Percentiles rank a stretch among this genome's conserved stretches.
Conservation (phyloP, 2,888 invertebrate genomes). For the Himalopsyche kuldschensis region DNA sequence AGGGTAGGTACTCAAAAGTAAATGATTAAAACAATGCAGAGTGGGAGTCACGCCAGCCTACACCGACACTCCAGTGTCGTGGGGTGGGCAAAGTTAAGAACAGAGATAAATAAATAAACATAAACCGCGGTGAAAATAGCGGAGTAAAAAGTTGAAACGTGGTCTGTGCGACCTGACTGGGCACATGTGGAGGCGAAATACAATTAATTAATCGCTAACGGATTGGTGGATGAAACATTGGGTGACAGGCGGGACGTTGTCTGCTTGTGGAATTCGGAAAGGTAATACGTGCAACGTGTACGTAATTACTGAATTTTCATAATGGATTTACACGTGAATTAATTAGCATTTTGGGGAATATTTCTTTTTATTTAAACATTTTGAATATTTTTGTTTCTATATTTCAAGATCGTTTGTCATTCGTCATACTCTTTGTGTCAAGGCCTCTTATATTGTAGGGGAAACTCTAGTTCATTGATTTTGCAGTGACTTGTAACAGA, state of each 20-base stretch:
- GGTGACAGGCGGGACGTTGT: neutral
- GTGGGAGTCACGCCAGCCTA: conserved; percentile 10
- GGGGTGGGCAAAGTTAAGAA: neutral
- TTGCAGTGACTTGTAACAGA: too few relatives aligned
- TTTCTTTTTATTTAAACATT: too few relatives aligned
- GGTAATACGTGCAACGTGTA: conserved; percentile 13
- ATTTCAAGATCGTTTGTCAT: too few relatives aligned
- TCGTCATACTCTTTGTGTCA: too few relatives aligned
- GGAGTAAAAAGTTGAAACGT: conserved; percentile 30
- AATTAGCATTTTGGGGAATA: neutral
- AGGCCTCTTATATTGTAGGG: too few relatives aligned
- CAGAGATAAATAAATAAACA: conserved; percentile 35
- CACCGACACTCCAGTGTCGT: conserved; percentile 16
- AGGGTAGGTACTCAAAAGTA: conserved; percentile 20
- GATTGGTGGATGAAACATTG: neutral
- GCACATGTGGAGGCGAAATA: conserved; percentile 23
- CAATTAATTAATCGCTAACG: conserved; percentile 26
- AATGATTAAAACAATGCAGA: conserved; percentile 34
- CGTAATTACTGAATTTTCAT: neutral
- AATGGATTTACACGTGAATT: neutral
- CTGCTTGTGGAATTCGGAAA: conserved; percentile 3
- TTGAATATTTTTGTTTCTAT: too few relatives aligned
- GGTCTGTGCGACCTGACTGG: conserved; percentile 14
- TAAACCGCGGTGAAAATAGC: conserved; percentile 20
- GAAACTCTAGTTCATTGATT: too few relatives aligned